A percentile compares a stretch with the other conserved stretches of the same genome.
Conservation (phyloP, 2,797 vertebrate genomes). For the Cyclura pinguis region DNA sequence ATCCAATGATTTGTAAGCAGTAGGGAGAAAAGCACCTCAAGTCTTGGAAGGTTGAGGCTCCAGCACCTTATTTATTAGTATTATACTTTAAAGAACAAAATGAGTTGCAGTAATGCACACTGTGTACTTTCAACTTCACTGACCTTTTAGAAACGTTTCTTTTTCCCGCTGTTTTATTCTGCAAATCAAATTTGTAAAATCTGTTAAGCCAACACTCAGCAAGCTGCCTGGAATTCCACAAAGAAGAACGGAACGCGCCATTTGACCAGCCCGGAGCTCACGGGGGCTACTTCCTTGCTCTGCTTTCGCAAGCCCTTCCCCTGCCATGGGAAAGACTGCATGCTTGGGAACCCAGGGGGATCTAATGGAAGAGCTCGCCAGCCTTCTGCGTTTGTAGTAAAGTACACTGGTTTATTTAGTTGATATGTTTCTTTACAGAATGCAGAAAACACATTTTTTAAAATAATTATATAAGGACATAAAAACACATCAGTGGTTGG, state of each 20-base stretch:
- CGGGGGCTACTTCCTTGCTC: background rate
- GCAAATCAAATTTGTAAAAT: background rate
- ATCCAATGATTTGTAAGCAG: background rate
- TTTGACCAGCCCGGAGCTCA: background rate
- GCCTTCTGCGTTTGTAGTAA: conserved; percentile 67
- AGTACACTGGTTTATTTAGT: conserved; percentile 79
- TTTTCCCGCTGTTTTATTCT: background rate
- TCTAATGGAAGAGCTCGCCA: conserved; percentile 43
- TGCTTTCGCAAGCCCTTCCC: background rate
- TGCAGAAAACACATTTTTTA: conserved; percentile 75
- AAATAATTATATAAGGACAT: conserved; percentile 77
- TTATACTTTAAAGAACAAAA: background rate
- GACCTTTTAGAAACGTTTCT: background rate
- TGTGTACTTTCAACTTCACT: conserved; percentile 2
- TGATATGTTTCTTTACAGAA: conserved; percentile 78
- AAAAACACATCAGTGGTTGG: conserved; percentile 79
- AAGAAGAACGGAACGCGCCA: background rate
- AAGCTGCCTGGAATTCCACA: background rate
- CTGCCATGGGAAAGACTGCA: background rate
- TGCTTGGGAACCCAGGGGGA: background rate
- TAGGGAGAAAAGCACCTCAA: no score
- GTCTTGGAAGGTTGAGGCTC: background rate
- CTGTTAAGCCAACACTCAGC: background rate
- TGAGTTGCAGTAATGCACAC: background rate
- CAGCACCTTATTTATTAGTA: background rate